Percentiles rank a stretch among this genome's conserved stretches.
Conservation (phyloP, 2,797 vertebrate species). For the Muscicapa comitata region DNA sequence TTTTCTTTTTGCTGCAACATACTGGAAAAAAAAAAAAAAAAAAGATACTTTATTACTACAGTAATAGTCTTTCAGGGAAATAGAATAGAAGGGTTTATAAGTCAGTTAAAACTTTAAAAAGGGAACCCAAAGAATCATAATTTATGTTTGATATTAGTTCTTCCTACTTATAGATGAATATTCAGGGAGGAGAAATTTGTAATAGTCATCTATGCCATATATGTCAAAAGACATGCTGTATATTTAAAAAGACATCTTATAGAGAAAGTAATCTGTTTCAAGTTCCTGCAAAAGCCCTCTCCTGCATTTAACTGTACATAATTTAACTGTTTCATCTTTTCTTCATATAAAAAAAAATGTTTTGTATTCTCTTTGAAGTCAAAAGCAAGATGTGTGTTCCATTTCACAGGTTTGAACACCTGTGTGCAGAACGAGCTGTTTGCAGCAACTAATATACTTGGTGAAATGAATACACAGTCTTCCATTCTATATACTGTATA, state of each 20-base stretch:
- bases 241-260: neutral
- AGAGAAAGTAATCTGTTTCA: neutral
- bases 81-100: neutral
- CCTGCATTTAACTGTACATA: neutral
- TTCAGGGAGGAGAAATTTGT: neutral
- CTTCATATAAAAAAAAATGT: neutral
- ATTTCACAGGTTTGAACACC: neutral
- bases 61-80: neutral
- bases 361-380: neutral
- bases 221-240: neutral
- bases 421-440: neutral
- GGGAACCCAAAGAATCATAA: neutral
- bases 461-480: neutral
- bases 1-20: constrained; percentile 80
- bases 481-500: neutral
- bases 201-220: neutral
- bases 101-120: neutral
- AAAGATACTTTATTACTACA: constrained; percentile 11
- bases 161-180: neutral
- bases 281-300: neutral
- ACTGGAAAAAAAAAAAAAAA: constrained; percentile 42
- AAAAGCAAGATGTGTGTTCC: neutral
- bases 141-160: neutral
- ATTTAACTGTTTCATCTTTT: neutral
- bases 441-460: neutral